Percentiles rank a stretch among this genome's conserved stretches.
These are phyloP conservation scores for Eumeta japonica DNA, from an alignment of 1,140 invertebrate genomes.

Conservation along the genomic window DNA sequence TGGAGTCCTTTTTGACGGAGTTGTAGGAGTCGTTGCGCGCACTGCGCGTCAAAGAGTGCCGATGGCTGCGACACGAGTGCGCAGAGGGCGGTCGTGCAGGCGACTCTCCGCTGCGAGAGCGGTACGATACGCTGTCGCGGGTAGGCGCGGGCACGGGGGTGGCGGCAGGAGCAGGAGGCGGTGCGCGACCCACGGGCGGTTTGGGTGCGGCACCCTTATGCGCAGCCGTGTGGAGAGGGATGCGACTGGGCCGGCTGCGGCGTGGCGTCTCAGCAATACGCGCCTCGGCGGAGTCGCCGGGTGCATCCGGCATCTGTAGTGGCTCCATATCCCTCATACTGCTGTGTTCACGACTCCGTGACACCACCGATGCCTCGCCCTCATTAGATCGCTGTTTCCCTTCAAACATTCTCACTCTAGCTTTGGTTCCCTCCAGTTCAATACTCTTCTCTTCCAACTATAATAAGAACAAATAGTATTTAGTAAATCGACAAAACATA, in stretches of 20 bases:
- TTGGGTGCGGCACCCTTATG: conserved; percentile 55
- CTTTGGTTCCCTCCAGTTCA: conserved; percentile 76
- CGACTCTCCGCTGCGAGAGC: conserved; percentile 47
- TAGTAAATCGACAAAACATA: too few species aligned
- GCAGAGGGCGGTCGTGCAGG: conserved; percentile 29
- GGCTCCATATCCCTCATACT: conserved; percentile 55
- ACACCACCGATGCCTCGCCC: background rate
- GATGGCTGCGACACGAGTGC: conserved; percentile 34
- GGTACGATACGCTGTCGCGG: conserved; percentile 12
- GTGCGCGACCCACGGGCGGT: conserved; percentile 51
- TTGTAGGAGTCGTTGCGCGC: conserved; percentile 35
- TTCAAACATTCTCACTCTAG: conserved; percentile 71
- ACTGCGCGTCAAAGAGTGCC: conserved; percentile 12
- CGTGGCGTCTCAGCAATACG: conserved; percentile 53
- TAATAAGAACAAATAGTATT: too few species aligned
- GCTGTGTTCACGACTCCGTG: conserved; percentile 39
- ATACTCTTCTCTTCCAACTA: conserved; percentile 79
- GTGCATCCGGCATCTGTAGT: conserved; percentile 57
- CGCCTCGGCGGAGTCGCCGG: conserved; percentile 61
- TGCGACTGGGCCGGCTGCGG: conserved; percentile 66
- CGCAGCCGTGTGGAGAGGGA: conserved; percentile 65
- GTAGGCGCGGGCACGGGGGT: conserved; percentile 29
- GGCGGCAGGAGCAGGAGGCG: conserved; percentile 20
- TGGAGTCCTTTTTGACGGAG: conserved; percentile 2
- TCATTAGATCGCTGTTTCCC: conserved; percentile 37